Conservation (phyloP, 2,797 vertebrate genomes). For the Sebastes aleutianus region DNA sequence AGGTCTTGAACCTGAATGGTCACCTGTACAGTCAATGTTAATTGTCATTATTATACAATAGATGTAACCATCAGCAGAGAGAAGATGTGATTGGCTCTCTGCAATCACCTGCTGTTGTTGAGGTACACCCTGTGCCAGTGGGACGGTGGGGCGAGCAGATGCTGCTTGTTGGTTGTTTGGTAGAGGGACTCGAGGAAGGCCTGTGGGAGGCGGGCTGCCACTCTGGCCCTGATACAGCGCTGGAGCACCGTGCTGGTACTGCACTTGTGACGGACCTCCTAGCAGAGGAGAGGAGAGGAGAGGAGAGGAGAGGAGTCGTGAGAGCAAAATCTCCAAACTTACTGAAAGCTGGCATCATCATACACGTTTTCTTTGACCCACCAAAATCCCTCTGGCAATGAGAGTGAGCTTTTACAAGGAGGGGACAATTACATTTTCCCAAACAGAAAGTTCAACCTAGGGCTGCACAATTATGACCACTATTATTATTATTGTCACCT, state of each 20-base stretch:
- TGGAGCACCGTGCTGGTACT: constrained; percentile 86
- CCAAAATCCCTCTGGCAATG: not conserved
- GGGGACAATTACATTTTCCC: too few relatives aligned
- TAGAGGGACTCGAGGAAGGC: constrained; percentile 83
- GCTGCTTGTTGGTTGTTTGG: constrained; percentile 71
- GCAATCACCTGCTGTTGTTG: constrained; percentile 87
- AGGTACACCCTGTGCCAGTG: constrained; percentile 71
- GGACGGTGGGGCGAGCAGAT: constrained; percentile 62
- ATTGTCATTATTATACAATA: not conserved
- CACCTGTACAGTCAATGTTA: constrained; percentile 76
- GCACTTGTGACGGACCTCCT: constrained; percentile 88
- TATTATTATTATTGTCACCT: too few relatives aligned
- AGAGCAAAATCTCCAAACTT: not conserved
- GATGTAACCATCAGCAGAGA: not conserved
- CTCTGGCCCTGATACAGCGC: constrained; percentile 89
- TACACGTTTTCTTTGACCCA: not conserved
- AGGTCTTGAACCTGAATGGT: constrained; percentile 96
- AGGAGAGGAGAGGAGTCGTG: not conserved
- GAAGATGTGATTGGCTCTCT: constrained; percentile 66
- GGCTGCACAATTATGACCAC: too few relatives aligned
- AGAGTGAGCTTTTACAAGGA: not conserved
- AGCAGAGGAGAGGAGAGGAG: not conserved
- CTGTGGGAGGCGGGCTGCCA: constrained; percentile 89
- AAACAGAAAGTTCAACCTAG: not conserved
- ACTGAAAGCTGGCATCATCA: not conserved